phyloP scores from a whole-genome alignment of 2,113 vertebrate species.

The Ictidomys tridecemlineatus region DNA sequence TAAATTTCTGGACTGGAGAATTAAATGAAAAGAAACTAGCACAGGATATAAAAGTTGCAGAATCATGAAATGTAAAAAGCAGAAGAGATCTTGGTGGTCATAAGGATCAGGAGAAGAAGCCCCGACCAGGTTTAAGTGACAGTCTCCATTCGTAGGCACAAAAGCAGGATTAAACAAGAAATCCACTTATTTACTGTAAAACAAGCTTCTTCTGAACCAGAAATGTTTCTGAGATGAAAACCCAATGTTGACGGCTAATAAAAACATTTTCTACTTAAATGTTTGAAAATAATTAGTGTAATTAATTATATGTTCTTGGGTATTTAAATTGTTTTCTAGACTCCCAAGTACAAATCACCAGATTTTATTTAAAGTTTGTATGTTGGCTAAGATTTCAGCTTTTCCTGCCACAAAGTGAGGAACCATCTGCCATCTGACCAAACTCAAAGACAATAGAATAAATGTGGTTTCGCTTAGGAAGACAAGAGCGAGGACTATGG shows the following conservation, averaged over 20 bases:
- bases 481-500: not conserved
- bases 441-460: slow-evolving; percentile 17
- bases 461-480: not conserved
- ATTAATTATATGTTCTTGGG: not conserved
- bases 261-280: slow-evolving; percentile 21
- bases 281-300: not conserved
- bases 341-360: slow-evolving; percentile 4
- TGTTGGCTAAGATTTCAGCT: not conserved
- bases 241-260: not conserved
- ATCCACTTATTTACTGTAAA: not conserved
- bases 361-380: slow-evolving; percentile 46
- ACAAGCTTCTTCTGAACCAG: not conserved
- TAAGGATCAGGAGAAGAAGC: not conserved
- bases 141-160: not conserved
- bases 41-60: not conserved
- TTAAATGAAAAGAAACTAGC: slow-evolving; percentile 45
- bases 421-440: not conserved
- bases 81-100: not conserved
- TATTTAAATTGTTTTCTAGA: slow-evolving; percentile 36
- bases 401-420: not conserved
- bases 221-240: slow-evolving; percentile 52
- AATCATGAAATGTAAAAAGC: slow-evolving; percentile 5
- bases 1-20: slow-evolving; percentile 19
- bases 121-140: not conserved
- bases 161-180: not conserved